Base-by-base conservation (phyloP, 2,113 vertebrate species). In the Otis tarda region DNA sequence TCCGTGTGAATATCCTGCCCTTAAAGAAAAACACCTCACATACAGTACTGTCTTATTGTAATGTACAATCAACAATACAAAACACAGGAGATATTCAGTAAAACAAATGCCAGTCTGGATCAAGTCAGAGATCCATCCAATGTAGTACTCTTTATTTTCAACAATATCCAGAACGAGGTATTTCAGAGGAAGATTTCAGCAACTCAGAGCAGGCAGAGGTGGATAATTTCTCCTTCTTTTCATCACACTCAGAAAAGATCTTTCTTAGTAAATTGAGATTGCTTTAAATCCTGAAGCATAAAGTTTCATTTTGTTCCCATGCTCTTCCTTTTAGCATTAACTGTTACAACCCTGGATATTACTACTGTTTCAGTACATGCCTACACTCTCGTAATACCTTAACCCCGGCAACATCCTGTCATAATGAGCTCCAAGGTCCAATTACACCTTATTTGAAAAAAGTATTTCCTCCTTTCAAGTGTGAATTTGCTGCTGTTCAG, bases 241-340 rank as follows among this genome's bases (percentile, higher is more conserved):
- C 83, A 87, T 91, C 94, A 70, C 88, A 10, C 43, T 84, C 61
- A 78, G 80, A 84, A 93, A 88, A 92, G 65, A 81, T 87, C 69
- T 91, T 87, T 76, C 49, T 71, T 57, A 61, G 63, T 95, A 91
- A 94, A 85, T 37, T 84, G 89, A 93, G 90, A 93, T 79, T 87
- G 92, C 86, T 78, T 89, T 92, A 93, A 97, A 87, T 91, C 84
- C 83, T 73, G 69, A 79, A 93, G 89, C 87, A 91, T 95, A 93
- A 93, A 81, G 87, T 95, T 96, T 95, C 78, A 28, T 75, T 95
- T 95, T 79, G 74, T 91, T 93, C 87, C 77, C 81, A 59, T 84
- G 76, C 39, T 93, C 84, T 96, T 95, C 83, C 77, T 93, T 95
- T 93, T 83, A 92, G 69, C 69, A 89, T 97, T 97, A 97, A 86